Conservation (phyloP, 2,888 invertebrate species). For the Eretmocerus hayati region DNA sequence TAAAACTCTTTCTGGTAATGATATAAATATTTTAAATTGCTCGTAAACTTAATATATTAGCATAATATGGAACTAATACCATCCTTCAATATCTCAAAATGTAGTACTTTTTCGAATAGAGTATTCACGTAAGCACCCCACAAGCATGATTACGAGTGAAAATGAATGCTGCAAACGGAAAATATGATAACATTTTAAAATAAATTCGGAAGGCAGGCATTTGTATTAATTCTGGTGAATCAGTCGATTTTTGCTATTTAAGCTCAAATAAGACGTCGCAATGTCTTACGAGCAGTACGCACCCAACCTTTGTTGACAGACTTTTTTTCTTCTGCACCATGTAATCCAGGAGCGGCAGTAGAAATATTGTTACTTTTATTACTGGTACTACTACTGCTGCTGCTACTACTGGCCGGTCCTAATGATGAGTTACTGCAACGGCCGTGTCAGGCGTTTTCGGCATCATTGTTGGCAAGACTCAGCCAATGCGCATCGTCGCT, state of each 20-base stretch:
- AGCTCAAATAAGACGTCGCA: slow-evolving; percentile 43
- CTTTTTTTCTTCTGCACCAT: neutral
- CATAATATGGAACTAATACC: no score
- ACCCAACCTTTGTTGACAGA: slow-evolving; percentile 48
- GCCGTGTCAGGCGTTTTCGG: slow-evolving; percentile 41
- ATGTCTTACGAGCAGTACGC: slow-evolving; percentile 43
- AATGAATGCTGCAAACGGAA: no score
- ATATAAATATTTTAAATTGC: no score
- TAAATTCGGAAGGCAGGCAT: no score
- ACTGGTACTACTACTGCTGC: neutral
- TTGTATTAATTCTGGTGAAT: no score
- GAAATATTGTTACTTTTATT: neutral
- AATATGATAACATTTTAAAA: no score
- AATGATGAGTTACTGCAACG: slow-evolving; percentile 26
- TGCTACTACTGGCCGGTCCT: slow-evolving; percentile 27
- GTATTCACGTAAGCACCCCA: neutral
- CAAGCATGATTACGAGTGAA: neutral
- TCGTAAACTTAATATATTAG: no score
- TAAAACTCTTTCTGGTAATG: no score
- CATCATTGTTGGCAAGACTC: slow-evolving; percentile 13
- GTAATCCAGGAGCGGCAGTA: neutral
- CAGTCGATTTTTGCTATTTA: slow-evolving; percentile 33
- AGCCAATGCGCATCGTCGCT: slow-evolving; percentile 91
- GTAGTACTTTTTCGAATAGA: neutral
- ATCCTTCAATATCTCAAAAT: no score